Evolutionary conservation across 2,888 invertebrate species (phyloP).

Genomic region (Cheilosia variabilis): DNA sequence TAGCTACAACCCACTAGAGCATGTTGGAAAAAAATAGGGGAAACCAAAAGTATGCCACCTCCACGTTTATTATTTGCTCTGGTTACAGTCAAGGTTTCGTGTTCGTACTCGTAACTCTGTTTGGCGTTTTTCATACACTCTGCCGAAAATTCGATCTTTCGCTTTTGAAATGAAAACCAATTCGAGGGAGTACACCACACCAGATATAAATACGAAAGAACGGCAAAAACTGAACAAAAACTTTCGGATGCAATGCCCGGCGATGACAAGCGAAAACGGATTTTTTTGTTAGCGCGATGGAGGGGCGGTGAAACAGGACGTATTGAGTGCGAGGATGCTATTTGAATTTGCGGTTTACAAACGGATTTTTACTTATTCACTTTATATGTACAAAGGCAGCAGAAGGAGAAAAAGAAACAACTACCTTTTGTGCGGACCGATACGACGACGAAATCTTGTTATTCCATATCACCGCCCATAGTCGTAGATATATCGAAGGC

Average conservation of each 20-base stretch:
- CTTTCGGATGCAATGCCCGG: slow-evolving; percentile 52
- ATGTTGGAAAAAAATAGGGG: neutral
- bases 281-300: neutral
- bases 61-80: neutral
- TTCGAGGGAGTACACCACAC: neutral
- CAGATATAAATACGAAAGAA: neutral
- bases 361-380: slow-evolving; percentile 35
- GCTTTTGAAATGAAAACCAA: slow-evolving; percentile 3
- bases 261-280: slow-evolving; percentile 27
- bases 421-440: slow-evolving; percentile 45
- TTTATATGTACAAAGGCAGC: neutral
- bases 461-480: slow-evolving; percentile 70
- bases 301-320: neutral
- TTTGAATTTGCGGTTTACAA: slow-evolving; percentile 32
- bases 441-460: slow-evolving; percentile 66
- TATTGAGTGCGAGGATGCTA: slow-evolving; percentile 5
- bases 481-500: slow-evolving; percentile 21
- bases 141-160: slow-evolving; percentile 22
- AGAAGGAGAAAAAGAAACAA: neutral
- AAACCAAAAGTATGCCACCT: slow-evolving; percentile 30
- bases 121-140: too few relatives aligned
- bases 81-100: neutral
- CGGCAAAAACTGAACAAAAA: slow-evolving; percentile 30
- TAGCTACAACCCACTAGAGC: too few relatives aligned
- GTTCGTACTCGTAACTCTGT: too few relatives aligned